These are phyloP conservation scores for Erpobdella octoculata DNA, from an alignment of 2,888 invertebrate species.

Conservation along the genomic window DNA sequence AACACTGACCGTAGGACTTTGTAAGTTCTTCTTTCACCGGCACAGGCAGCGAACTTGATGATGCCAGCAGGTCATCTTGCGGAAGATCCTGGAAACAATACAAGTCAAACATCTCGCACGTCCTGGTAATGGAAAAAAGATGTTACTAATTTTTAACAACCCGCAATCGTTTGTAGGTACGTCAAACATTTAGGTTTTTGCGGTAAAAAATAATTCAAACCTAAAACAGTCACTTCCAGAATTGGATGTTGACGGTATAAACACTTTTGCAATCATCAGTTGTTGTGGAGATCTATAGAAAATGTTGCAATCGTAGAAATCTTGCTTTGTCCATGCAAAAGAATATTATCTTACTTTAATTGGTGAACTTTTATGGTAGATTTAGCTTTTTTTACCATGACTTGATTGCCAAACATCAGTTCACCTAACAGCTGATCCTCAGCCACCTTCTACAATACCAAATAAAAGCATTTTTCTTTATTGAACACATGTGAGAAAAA, in stretches of 20 bases:
- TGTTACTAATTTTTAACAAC: background rate
- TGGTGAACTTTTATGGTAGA: conserved; percentile 72
- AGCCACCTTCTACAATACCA: conserved; percentile 20
- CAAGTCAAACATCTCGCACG: conserved; percentile 14
- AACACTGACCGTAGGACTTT: conserved; percentile 20
- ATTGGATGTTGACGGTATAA: conserved; percentile 41
- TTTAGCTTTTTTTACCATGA: conserved; percentile 74
- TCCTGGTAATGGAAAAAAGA: background rate
- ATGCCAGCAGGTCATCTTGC: background rate
- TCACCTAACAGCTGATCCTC: conserved; percentile 61
- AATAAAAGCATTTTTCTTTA: background rate
- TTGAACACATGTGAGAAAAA: background rate
- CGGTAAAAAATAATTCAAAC: too few species aligned
- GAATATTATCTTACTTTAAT: conserved; percentile 50
- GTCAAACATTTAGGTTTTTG: too few species aligned
- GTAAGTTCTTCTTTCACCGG: conserved; percentile 16
- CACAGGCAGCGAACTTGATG: conserved; percentile 1
- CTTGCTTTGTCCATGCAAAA: too few species aligned
- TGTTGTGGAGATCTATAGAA: conserved; percentile 52
- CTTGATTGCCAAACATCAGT: conserved; percentile 84
- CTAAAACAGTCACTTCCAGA: background rate
- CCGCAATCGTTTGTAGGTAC: too few species aligned
- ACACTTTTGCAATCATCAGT: conserved; percentile 55
- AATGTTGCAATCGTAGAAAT: too few species aligned
- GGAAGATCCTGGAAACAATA: conserved; percentile 24